These are phyloP conservation scores for Illadopsis cleaveri DNA, from an alignment of 2,113 vertebrate genomes.

Conservation along the genomic window DNA sequence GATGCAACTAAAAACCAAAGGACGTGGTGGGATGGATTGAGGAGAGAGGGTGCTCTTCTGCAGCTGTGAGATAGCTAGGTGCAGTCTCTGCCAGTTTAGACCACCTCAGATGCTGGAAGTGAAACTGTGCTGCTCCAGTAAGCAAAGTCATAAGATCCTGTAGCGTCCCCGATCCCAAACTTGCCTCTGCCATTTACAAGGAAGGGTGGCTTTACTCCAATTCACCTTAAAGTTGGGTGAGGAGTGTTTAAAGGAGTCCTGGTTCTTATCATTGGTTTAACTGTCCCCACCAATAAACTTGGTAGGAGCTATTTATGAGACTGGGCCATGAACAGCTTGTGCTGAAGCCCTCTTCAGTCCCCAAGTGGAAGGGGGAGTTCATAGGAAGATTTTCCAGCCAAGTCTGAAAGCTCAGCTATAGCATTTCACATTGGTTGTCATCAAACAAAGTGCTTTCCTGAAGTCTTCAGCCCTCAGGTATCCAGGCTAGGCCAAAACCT, in stretches of 20 bases:
- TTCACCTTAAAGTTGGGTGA: background rate
- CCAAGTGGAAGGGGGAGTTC: background rate
- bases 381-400: background rate
- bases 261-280: background rate
- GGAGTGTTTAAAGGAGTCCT: background rate
- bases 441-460: constrained; percentile 47
- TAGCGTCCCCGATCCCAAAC: background rate
- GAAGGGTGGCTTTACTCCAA: background rate
- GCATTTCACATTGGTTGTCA: constrained; percentile 44
- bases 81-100: background rate
- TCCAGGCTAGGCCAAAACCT: constrained; percentile 22
- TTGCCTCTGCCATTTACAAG: background rate
- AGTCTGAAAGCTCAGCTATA: constrained; percentile 15
- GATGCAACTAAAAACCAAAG: background rate
- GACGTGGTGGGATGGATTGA: background rate
- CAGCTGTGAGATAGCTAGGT: background rate
- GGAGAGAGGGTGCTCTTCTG: background rate
- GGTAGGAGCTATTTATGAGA: background rate
- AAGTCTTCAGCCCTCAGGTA: background rate
- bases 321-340: background rate
- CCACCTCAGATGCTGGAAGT: background rate
- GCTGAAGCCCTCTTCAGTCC: background rate
- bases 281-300: background rate
- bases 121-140: background rate
- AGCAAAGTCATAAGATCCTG: background rate